Evolutionary conservation across 2,113 vertebrate genomes (phyloP).

Genomic region (Casuarius casuarius): DNA sequence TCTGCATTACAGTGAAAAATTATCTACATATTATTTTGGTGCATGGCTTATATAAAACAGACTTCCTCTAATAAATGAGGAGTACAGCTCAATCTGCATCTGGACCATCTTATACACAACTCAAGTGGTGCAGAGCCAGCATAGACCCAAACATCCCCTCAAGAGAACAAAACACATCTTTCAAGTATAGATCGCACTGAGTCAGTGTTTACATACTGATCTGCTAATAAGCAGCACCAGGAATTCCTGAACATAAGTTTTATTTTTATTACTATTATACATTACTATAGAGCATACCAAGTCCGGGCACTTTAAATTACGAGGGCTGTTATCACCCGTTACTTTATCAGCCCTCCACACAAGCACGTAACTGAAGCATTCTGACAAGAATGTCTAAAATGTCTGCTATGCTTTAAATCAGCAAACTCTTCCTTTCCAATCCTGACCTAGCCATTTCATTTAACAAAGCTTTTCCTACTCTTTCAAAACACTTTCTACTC

Average conservation of each 20-base stretch:
- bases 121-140: background rate
- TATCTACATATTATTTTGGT: background rate
- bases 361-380: constrained; percentile 45
- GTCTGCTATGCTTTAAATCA: constrained; percentile 60
- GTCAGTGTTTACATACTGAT: constrained; percentile 44
- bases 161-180: constrained; percentile 22
- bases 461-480: constrained; percentile 16
- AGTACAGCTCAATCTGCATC: background rate
- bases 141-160: background rate
- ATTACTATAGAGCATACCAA: background rate
- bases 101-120: background rate
- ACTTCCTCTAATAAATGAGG: background rate
- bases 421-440: constrained; percentile 40
- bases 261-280: constrained; percentile 60
- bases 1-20: background rate
- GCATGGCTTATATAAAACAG: background rate
- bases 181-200: constrained; percentile 25
- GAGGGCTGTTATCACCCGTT: constrained; percentile 20
- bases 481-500: constrained; percentile 30
- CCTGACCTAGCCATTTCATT: constrained; percentile 8
- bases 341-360: constrained; percentile 55
- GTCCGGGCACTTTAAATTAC: constrained; percentile 48
- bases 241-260: constrained; percentile 17
- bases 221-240: constrained; percentile 46
- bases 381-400: constrained; percentile 59